Percentiles rank a stretch among this genome's conserved stretches.
phyloP scores from a whole-genome alignment of 2,113 vertebrate genomes.

The Equus quagga region DNA sequence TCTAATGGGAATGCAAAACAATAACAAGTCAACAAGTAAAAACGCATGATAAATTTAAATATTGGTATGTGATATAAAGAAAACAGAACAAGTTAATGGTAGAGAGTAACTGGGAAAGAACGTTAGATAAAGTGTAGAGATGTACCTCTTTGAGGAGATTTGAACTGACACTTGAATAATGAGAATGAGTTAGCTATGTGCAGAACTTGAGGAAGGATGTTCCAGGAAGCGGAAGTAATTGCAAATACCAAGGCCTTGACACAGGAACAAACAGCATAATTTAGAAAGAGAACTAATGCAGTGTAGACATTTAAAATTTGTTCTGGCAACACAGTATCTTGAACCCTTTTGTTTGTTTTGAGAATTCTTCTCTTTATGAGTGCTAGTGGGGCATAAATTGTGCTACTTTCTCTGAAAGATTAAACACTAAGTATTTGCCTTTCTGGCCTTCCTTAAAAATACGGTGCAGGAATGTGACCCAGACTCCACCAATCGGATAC shows the following conservation, averaged over 20 bases:
- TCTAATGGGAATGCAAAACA: neutral
- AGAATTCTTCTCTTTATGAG: neutral
- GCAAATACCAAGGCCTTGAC: neutral
- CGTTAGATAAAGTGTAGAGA: neutral
- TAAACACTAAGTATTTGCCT: conserved; percentile 12
- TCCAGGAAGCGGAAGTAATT: neutral
- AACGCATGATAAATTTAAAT: neutral
- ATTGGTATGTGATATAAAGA: neutral
- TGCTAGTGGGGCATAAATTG: neutral
- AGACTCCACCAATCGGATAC: neutral
- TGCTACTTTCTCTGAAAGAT: neutral
- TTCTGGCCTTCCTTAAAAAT: neutral
- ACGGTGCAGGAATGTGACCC: neutral
- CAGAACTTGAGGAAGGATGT: neutral
- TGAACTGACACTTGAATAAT: neutral
- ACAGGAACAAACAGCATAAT: neutral
- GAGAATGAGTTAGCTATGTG: neutral
- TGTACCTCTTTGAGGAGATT: neutral
- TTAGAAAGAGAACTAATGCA: neutral
- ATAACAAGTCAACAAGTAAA: neutral
- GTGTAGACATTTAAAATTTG: neutral
- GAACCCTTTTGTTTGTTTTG: neutral
- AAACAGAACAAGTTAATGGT: neutral
- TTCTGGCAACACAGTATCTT: neutral
- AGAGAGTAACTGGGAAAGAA: neutral